A percentile compares a stretch with the other conserved stretches of the same genome.
Evolutionary conservation across 2,888 invertebrate species (phyloP).

Genomic region (Amphiduros pacificus): DNA sequence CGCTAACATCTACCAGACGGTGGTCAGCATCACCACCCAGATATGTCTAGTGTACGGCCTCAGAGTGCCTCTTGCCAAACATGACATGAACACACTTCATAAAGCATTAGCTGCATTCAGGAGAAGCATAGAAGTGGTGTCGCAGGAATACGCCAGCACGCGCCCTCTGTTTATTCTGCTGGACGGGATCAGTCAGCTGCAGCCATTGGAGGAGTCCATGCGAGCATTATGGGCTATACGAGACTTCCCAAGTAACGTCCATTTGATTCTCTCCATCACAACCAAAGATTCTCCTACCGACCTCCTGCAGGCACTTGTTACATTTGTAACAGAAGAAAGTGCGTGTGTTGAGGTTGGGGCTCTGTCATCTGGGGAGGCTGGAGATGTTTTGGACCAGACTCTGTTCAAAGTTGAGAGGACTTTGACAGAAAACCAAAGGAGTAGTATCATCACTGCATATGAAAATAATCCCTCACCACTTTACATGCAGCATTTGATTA

Average conservation of each 20-base stretch:
- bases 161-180: constrained; percentile 28
- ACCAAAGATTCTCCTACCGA: constrained; percentile 15
- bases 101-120: constrained; percentile 23
- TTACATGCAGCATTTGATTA: constrained; percentile 4
- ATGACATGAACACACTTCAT: constrained; percentile 20
- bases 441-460: constrained; percentile 2
- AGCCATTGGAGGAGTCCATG: constrained; percentile 26
- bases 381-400: constrained; percentile 3
- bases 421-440: constrained; percentile 18
- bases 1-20: constrained; percentile 17
- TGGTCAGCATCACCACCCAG: constrained; percentile 27
- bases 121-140: constrained; percentile 16
- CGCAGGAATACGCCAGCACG: constrained; percentile 16
- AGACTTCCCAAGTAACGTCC: constrained; percentile 26
- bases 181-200: constrained; percentile 28
- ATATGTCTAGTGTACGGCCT: constrained; percentile 27
- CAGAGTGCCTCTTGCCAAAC: constrained; percentile 10
- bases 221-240: constrained; percentile 25
- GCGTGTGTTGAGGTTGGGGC: constrained; percentile 1
- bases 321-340: constrained; percentile 13
- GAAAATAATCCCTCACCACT: constrained; percentile 11
- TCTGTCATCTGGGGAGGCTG: not conserved
- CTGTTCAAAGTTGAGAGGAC: not conserved
- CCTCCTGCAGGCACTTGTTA: constrained; percentile 17
- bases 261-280: constrained; percentile 26